Percentiles rank a stretch among this genome's conserved stretches.
Conservation (phyloP, 2,113 vertebrate species). For the Prinia subflava region DNA sequence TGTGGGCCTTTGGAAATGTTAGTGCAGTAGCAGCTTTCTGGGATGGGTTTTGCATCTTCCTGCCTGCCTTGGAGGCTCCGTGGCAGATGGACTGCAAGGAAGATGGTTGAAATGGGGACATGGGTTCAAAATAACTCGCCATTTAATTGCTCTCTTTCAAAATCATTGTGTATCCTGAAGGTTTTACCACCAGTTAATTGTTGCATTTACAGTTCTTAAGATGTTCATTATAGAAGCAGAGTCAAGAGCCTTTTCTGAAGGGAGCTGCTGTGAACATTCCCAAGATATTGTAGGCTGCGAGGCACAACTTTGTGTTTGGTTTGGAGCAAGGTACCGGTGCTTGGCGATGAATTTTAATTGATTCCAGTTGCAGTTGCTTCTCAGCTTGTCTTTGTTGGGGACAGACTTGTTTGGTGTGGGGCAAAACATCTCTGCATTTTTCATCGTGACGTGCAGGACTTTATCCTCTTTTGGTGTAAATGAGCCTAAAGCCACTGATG, state of each 20-base stretch:
- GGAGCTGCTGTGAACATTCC: not conserved
- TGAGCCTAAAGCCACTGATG: not conserved
- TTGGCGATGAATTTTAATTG: slow-evolving; percentile 25
- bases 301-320: slow-evolving; percentile 32
- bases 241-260: slow-evolving; percentile 24
- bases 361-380: slow-evolving; percentile 23
- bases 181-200: not conserved
- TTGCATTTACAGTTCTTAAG: slow-evolving; percentile 34
- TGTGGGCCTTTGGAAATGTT: not conserved
- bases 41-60: not conserved
- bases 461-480: not conserved
- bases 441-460: not conserved
- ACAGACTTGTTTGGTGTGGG: not conserved
- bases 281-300: not conserved
- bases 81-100: slow-evolving; percentile 29
- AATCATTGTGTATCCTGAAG: not conserved
- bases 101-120: not conserved
- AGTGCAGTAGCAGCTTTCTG: not conserved
- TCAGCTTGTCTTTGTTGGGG: not conserved
- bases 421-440: not conserved
- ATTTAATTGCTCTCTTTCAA: slow-evolving; percentile 8
- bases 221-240: slow-evolving; percentile 20
- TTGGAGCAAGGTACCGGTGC: not conserved
- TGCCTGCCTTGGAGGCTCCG: slow-evolving; percentile 12
- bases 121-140: slow-evolving; percentile 7